phyloP scores from a whole-genome alignment of 2,113 vertebrate genomes.

The Carlito syrichta region DNA sequence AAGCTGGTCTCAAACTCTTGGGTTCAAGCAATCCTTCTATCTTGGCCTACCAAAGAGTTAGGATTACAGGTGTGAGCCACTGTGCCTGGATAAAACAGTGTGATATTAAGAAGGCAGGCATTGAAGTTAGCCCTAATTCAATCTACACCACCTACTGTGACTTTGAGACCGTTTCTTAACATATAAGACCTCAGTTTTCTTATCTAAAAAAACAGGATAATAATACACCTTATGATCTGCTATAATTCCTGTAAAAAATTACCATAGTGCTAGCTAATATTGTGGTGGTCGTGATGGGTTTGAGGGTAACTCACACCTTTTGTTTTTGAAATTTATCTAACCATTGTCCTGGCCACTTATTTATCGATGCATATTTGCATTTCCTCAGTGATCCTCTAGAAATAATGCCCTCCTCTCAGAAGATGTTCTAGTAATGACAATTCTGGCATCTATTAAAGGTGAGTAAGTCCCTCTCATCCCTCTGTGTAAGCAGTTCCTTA shows the following conservation, averaged over 20 bases:
- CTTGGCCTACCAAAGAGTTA: too few relatives aligned
- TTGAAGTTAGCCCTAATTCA: background rate
- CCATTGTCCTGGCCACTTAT: background rate
- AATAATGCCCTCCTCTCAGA: background rate
- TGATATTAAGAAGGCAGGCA: background rate
- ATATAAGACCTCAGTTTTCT: background rate
- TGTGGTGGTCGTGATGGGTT: background rate
- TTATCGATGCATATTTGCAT: background rate
- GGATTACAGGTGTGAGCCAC: too few relatives aligned
- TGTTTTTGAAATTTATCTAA: background rate
- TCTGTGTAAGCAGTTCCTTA: background rate
- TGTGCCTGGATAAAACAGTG: background rate
- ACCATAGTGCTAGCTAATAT: background rate
- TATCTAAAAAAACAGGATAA: background rate
- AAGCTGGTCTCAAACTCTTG: too few relatives aligned
- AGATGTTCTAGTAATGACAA: background rate
- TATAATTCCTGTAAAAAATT: background rate
- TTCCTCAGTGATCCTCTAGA: background rate
- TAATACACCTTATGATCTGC: background rate
- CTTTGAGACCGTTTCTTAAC: background rate
- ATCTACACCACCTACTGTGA: background rate
- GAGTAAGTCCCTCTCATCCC: background rate
- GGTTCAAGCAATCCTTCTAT: too few relatives aligned
- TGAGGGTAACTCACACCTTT: background rate
- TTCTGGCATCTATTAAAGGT: background rate